A percentile compares a stretch with the other conserved stretches of the same genome.
Conservation (phyloP, 1,140 invertebrate genomes). For the Heterodera carotae region DNA sequence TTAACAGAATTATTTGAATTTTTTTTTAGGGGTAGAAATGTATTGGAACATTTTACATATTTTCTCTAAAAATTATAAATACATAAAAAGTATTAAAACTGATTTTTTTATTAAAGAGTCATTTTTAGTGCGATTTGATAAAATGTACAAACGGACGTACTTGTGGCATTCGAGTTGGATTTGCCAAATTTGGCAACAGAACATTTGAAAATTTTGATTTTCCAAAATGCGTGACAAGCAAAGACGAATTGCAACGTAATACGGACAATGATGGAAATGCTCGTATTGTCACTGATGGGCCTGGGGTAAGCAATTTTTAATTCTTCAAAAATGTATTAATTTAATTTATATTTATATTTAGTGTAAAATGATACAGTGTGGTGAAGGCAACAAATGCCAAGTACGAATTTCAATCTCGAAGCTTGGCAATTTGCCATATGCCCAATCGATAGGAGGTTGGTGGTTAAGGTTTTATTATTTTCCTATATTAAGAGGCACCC, state of each 20-base stretch:
- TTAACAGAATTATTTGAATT: too few relatives aligned
- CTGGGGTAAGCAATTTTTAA: not conserved
- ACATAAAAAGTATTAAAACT: too few relatives aligned
- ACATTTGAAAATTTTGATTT: not conserved
- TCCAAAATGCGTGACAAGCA: not conserved
- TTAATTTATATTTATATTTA: not conserved
- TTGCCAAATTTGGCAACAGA: not conserved
- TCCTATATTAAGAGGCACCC: too few relatives aligned
- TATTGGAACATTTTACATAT: too few relatives aligned
- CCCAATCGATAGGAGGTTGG: not conserved
- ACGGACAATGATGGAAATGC: not conserved
- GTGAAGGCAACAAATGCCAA: not conserved
- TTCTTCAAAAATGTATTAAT: not conserved
- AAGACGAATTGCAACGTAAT: not conserved
- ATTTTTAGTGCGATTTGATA: not conserved
- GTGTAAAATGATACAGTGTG: not conserved
- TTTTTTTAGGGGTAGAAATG: too few relatives aligned
- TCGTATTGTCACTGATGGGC: not conserved
- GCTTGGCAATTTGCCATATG: conserved; percentile 1
- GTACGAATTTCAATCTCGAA: not conserved
- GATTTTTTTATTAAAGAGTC: too few relatives aligned
- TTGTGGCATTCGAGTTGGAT: not conserved
- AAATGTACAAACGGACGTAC: not conserved
- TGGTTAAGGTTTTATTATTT: not conserved
- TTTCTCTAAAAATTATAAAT: too few relatives aligned